phyloP scores from a whole-genome alignment of 2,888 invertebrate genomes.

The Hecatera dysodea region DNA sequence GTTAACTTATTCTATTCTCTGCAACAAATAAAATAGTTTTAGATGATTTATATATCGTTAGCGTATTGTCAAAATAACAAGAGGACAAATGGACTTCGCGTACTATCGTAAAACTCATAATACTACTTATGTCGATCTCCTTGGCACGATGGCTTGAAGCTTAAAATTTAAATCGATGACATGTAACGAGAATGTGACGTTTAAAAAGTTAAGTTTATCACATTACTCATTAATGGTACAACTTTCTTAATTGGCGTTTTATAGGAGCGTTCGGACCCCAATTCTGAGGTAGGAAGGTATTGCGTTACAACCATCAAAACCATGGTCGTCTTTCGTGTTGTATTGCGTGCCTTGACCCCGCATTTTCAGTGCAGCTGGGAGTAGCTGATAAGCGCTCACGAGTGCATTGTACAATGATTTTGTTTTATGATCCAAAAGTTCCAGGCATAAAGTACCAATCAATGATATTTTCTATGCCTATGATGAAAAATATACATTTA shows the following conservation, averaged over 20 bases:
- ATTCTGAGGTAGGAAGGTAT: not conserved
- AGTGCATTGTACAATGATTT: not conserved
- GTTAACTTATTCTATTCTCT: conserved; percentile 1
- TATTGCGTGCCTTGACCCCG: not conserved
- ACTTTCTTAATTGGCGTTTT: conserved; percentile 17
- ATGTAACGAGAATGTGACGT: conserved; percentile 4
- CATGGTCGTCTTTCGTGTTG: not conserved
- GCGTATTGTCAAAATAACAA: conserved; percentile 14
- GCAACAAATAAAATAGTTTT: conserved; percentile 18
- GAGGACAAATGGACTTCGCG: conserved; percentile 36
- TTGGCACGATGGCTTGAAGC: conserved; percentile 40
- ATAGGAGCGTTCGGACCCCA: not conserved
- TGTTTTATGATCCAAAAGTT: too few species aligned
- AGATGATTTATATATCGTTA: conserved; percentile 32
- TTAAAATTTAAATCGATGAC: conserved; percentile 43
- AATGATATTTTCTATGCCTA: too few species aligned
- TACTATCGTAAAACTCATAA: conserved; percentile 24
- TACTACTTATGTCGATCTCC: conserved; percentile 37
- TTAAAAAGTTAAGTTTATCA: conserved; percentile 18
- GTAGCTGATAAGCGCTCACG: not conserved
- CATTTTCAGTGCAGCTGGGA: not conserved
- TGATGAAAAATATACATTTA: too few species aligned
- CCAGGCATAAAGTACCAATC: too few species aligned
- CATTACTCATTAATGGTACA: conserved; percentile 35
- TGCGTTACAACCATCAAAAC: conserved; percentile 1